A percentile compares a stretch with the other conserved stretches of the same genome.
phyloP scores from a whole-genome alignment of 2,797 vertebrate genomes.

The Acanthiza pusilla region DNA sequence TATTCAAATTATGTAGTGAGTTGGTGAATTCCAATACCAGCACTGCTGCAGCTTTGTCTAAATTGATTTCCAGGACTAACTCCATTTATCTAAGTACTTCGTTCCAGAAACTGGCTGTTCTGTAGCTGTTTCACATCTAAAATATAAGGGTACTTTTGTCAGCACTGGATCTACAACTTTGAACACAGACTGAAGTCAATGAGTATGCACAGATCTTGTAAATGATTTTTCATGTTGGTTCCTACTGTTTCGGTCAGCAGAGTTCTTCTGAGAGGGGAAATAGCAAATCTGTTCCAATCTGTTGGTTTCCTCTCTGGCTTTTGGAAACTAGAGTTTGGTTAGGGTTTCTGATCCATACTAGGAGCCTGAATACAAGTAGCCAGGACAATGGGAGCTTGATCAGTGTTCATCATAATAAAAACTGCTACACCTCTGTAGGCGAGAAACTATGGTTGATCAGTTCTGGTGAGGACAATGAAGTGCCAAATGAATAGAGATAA shows the following conservation, averaged over 20 bases:
- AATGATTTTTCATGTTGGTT: background rate
- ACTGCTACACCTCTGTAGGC: background rate
- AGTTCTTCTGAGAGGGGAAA: background rate
- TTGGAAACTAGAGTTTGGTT: background rate
- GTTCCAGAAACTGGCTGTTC: constrained; percentile 50
- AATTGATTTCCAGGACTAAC: constrained; percentile 70
- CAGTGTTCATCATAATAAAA: background rate
- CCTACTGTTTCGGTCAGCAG: background rate
- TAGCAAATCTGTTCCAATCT: background rate
- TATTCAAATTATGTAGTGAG: constrained; percentile 69
- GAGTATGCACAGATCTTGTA: background rate
- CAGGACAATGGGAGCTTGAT: background rate
- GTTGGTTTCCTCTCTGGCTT: background rate
- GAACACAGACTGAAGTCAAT: background rate
- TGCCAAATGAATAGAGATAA: constrained; percentile 24
- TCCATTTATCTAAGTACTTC: constrained; percentile 65
- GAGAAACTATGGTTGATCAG: constrained; percentile 6
- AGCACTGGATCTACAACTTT: background rate
- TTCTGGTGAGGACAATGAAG: constrained; percentile 6
- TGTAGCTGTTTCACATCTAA: background rate
- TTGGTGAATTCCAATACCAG: constrained; percentile 66
- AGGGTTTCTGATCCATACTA: background rate
- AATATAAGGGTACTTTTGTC: constrained; percentile 18
- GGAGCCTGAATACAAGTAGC: background rate
- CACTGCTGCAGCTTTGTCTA: constrained; percentile 64